A percentile compares a stretch with the other conserved stretches of the same genome.
Conservation (phyloP, 2,888 invertebrate species). For the Tipula confusa region DNA sequence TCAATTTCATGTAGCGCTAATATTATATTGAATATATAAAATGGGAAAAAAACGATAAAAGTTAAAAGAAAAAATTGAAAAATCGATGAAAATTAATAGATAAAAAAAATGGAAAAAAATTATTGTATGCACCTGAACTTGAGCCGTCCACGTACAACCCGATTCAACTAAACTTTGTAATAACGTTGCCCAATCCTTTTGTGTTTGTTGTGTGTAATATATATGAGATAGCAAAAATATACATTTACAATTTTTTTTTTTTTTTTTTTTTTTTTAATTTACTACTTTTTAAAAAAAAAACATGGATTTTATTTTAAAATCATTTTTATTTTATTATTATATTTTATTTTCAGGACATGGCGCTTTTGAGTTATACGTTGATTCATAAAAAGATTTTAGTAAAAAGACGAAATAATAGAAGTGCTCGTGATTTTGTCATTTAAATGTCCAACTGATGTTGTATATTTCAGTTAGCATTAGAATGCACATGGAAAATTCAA, state of each 20-base stretch:
- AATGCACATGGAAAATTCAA: no score
- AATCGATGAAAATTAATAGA: conserved; percentile 35
- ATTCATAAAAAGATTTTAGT: no score
- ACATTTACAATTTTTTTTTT: conserved; percentile 13
- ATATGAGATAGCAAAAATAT: conserved; percentile 28
- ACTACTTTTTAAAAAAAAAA: neutral
- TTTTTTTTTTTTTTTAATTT: neutral
- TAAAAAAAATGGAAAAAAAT: conserved; percentile 26
- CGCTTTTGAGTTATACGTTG: no score
- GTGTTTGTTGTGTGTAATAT: conserved; percentile 39
- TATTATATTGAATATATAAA: neutral
- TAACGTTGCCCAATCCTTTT: conserved; percentile 80
- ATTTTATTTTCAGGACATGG: neutral
- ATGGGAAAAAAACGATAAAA: neutral
- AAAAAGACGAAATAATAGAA: no score
- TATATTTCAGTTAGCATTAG: no score
- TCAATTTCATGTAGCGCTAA: conserved; percentile 20
- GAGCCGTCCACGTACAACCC: conserved; percentile 76
- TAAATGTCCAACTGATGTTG: no score
- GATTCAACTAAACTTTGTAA: conserved; percentile 81
- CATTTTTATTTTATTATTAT: neutral
- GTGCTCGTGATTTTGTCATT: no score
- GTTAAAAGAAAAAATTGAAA: conserved; percentile 30
- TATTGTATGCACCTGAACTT: conserved; percentile 61
- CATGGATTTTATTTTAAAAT: neutral